Conservation (phyloP, 2,888 invertebrate species). For the Phrixothrix hirtus region DNA sequence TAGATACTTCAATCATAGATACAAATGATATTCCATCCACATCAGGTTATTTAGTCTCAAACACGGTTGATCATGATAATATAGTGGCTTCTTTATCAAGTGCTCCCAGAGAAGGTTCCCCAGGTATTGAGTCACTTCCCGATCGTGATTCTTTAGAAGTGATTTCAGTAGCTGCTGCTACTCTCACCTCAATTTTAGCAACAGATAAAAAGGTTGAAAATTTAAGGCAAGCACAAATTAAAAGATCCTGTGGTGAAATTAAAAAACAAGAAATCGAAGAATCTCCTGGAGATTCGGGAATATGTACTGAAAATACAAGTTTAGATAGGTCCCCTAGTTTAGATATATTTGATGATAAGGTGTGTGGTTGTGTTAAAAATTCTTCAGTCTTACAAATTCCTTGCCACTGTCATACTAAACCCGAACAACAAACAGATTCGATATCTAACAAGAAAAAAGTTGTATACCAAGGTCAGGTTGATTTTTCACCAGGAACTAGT, state of each 20-base stretch:
- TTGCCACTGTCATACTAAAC: slow-evolving; percentile 27
- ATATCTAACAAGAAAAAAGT: slow-evolving; percentile 11
- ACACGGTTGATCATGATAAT: slow-evolving; percentile 63
- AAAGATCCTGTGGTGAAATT: slow-evolving; percentile 5
- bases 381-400: slow-evolving; percentile 23
- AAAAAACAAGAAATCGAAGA: slow-evolving; percentile 32
- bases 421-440: slow-evolving; percentile 2
- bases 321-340: slow-evolving; percentile 67
- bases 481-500: slow-evolving; percentile 40
- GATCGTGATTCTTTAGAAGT: slow-evolving; percentile 60
- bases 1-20: background rate
- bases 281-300: slow-evolving; percentile 67
- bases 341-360: slow-evolving; percentile 50
- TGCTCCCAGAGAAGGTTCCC: slow-evolving; percentile 49
- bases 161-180: slow-evolving; percentile 68
- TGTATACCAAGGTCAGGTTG: slow-evolving; percentile 28
- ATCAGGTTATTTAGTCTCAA: slow-evolving; percentile 67
- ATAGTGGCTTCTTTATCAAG: slow-evolving; percentile 61
- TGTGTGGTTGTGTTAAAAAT: slow-evolving; percentile 28
- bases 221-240: slow-evolving; percentile 10
- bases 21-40: slow-evolving; percentile 61
- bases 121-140: slow-evolving; percentile 53
- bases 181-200: slow-evolving; percentile 62
- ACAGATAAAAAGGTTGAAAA: slow-evolving; percentile 58
- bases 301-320: slow-evolving; percentile 75